Base-by-base conservation (phyloP, 1,140 invertebrate genomes). In the Penaeus japonicus region DNA sequence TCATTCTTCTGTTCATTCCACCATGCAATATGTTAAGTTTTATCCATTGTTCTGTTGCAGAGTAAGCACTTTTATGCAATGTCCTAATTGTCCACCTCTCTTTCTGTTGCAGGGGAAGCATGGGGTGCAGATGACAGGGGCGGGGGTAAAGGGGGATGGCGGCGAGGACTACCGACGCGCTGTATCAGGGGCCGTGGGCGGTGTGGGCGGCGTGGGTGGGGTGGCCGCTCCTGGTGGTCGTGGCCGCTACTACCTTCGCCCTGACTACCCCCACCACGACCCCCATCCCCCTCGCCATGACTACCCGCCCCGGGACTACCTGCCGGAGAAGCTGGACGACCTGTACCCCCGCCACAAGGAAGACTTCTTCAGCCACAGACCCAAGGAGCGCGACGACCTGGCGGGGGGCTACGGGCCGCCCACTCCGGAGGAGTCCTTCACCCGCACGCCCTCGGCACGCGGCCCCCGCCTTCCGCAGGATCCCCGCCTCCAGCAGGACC, bases 121-220 rank as follows among this genome's bases (percentile, higher is more conserved):
- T 89, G 90, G 87, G 59, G 87, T 89, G 65, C 90, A 90, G 90
- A 90, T 90, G 90, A 90, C 90, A 80, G 90, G 90, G 54, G 84
- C 54, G 20, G 81, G 85, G 57, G 90, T 90, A 87, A 90, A 90
- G 87, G 65, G 55, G 22, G 90, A 90, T 84, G 80, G 82, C 59
- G 75, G 88, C 20, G 87, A 90, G 10, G 90, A 90, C 30, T 90
- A 89, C 87, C 80, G 90, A 53, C 87, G 90, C 30, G 80, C 83
- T 22, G 85, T 90, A 79, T 75, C 83, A 54, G 85, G 70, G 27
- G 85, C 59, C 20, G 47, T 59, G 5, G 47, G 70, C 53, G 75
- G 75, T 5, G 75, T 78, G 22, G 81, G 81, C 24, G 35, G 32
- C 55, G 53, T 5, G 81, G 47, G 27, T n/a, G 35, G 10, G 55